Evolutionary conservation across 2,113 vertebrate genomes (phyloP), one percentile per base, ranked within the genome.

Genomic region (Esox niger): DNA sequence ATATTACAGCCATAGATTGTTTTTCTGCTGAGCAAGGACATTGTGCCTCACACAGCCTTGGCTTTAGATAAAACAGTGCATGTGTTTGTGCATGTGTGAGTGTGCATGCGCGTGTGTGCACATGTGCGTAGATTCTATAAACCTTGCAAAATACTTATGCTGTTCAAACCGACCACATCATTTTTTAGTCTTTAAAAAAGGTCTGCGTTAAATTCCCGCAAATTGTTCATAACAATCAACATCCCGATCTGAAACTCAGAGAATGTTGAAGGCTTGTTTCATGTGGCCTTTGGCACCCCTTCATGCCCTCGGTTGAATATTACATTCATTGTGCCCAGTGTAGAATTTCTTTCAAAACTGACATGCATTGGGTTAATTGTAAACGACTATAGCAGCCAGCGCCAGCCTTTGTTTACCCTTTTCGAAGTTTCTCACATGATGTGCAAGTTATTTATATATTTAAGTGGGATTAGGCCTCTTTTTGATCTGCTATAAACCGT

Each of bases 1-100:
- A 85, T 77, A 82, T 75, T 82, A 61, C 57, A 52, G 75, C 71
- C 74, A 70, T 35, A 73, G 70, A 21, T 6, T 33, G 57, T 52
- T 75, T 62, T 73, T 81, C 66, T 79, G 81, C 81, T 82, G 81
- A 81, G 66, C 31, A 63, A 63, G 69, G 62, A 67, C 38, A 71
- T 74, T 60, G 66, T 68, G 55, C 65, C 62, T 4, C 46, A 49
- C 69, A 55, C 29, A 21, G 62, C 63, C 20, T 0, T 46, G 71
- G 74, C 7, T 61, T 47, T 43, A 64, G 68, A 68, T 77, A 75
- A 57, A 66, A 64, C 21, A 29, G 49, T 54, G 49, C 21, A n/a
- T 54, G 49, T 54, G 49, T 54, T 15, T 54, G 49, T 54, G 49
- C 21, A n/a, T 5, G 49, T 54, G 23, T 58, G 56, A 29, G 27